Evolutionary conservation across 1,140 invertebrate species (phyloP), one percentile per base, ranked within the genome.

Genomic region (Calosoma granatense): DNA sequence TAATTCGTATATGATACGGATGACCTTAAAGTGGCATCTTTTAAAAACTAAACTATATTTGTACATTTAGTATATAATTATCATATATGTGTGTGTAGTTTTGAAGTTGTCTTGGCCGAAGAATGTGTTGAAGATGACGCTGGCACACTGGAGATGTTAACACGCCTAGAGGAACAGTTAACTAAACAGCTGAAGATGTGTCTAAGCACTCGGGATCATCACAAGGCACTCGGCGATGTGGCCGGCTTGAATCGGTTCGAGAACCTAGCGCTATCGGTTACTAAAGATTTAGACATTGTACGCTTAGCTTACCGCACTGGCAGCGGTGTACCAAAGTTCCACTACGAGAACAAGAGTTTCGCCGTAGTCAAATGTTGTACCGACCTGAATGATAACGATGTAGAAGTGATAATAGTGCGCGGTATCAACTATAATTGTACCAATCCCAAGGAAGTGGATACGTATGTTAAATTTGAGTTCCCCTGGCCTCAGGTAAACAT

Each of bases 391-490:
- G 92, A 94, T 68, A 88, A 88, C 70, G 94, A 97, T 63, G 74
- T 97, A 56, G 91, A 97, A 76, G 75, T 98, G 58, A 82, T 80
- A 22, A 83, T 97, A 59, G 74, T 95, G 1, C 80, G 90, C 66
- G 94, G 94, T 36, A 82, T 96, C 51, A 92, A 90, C 64, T 94
- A 91, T 71, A 86, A 82, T 74, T 89, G 90, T 22, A 71, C 82
- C 57, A 88, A 90, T 71, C 82, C 91, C 1, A 89, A 90, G 67
- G 92, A 97, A 60, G 80, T 94, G 51, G 93, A 97, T 67, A 97
- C 94, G 2, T 98, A 93, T 72, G 88, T 97, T 3, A 92, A 87
- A 70, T 90, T 89, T 65, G 93, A 97, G 69, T 93, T 97, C 74
- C 94, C 94, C 1, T 92, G 85, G 71, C 90, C 94, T 9, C 83